Evolutionary conservation across 2,888 invertebrate species (phyloP).

Genomic region (Amorpha juglandis): DNA sequence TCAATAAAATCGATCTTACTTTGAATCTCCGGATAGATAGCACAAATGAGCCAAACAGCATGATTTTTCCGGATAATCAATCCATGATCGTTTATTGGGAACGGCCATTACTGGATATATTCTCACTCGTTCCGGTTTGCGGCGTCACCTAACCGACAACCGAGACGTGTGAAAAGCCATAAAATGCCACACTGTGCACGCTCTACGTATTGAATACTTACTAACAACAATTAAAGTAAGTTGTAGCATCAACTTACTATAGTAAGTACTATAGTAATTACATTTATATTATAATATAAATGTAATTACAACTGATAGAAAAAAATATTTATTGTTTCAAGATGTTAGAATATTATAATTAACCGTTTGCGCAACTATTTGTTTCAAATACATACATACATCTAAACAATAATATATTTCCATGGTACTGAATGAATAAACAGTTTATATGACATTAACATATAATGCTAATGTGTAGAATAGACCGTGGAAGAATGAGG

Average conservation of each 20-base stretch:
- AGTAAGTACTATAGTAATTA: no score
- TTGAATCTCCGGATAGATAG: no score
- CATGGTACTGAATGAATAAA: slow-evolving; percentile 5
- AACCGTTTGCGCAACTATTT: slow-evolving; percentile 20
- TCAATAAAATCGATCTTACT: no score
- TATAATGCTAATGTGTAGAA: slow-evolving; percentile 23
- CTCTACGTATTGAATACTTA: not conserved
- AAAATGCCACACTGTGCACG: not conserved
- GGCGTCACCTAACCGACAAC: no score
- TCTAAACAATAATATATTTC: not conserved
- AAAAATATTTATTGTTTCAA: slow-evolving; percentile 25
- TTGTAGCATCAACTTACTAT: slow-evolving; percentile 42
- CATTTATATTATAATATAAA: no score
- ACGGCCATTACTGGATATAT: not conserved
- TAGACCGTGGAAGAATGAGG: slow-evolving; percentile 10
- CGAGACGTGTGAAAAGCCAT: not conserved
- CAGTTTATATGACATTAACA: slow-evolving; percentile 11
- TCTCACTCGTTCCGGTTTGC: not conserved
- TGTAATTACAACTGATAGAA: slow-evolving; percentile 35
- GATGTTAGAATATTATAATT: slow-evolving; percentile 13
- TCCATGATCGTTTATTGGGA: no score
- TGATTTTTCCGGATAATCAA: no score
- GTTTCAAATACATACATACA: not conserved
- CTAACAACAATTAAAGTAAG: slow-evolving; percentile 38
- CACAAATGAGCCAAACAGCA: no score